These are phyloP conservation scores for Moxostoma hubbsi DNA, from an alignment of 2,797 vertebrate species.

Conservation along the genomic window DNA sequence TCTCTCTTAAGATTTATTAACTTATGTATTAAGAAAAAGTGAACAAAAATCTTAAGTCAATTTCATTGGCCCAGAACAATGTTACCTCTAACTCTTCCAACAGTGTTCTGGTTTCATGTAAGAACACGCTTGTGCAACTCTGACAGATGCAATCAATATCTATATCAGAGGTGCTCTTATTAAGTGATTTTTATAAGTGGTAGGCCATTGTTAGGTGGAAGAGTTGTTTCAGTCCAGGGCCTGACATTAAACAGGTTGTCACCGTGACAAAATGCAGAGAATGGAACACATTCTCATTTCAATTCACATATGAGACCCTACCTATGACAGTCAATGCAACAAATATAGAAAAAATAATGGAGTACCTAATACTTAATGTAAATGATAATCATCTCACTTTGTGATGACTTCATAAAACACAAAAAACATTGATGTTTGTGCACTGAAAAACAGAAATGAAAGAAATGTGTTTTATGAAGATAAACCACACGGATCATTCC, in stretches of 20 bases:
- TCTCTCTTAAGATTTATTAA: background rate
- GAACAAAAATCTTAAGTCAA: background rate
- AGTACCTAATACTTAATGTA: too few species aligned
- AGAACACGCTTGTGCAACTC: background rate
- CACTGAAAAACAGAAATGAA: too few species aligned
- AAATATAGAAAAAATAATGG: background rate
- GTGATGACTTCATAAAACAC: too few species aligned
- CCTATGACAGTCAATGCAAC: background rate
- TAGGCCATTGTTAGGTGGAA: slow-evolving; percentile 11
- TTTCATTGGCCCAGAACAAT: slow-evolving; percentile 3
- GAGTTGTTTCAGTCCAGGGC: slow-evolving; percentile 21
- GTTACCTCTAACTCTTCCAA: background rate
- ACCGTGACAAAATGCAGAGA: slow-evolving; percentile 59
- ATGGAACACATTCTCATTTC: slow-evolving; percentile 11
- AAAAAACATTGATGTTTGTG: too few species aligned
- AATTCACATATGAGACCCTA: background rate
- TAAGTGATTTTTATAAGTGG: background rate
- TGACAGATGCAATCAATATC: background rate
- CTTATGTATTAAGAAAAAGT: background rate
- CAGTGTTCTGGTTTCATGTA: background rate
- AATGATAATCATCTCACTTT: too few species aligned
- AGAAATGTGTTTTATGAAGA: too few species aligned
- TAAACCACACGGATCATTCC: too few species aligned
- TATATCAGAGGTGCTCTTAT: background rate
- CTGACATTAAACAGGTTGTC: slow-evolving; percentile 59